Conservation (phyloP, 2,113 vertebrate genomes). For the Zeus faber region DNA sequence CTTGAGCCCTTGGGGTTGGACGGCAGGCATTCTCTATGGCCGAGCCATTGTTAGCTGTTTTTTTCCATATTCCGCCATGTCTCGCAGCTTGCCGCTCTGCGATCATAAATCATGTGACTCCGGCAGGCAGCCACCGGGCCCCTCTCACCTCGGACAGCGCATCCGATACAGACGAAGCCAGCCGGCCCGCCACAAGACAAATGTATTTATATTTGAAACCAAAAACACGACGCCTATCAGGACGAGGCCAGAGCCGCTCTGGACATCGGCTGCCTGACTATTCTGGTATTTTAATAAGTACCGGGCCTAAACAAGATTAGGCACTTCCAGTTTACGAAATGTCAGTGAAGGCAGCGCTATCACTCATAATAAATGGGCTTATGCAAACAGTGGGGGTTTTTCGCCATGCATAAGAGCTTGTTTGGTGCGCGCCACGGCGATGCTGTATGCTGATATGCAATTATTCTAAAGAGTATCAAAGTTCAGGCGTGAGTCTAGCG, state of each 20-base stretch:
- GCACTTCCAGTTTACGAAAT: constrained; percentile 78
- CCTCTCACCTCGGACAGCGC: constrained; percentile 65
- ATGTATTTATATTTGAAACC: constrained; percentile 78
- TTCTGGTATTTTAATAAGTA: constrained; percentile 81
- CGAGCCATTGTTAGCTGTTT: constrained; percentile 35
- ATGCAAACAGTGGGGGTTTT: constrained; percentile 74
- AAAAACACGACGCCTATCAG: constrained; percentile 72
- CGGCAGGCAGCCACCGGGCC: constrained; percentile 57
- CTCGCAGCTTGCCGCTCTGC: constrained; percentile 31
- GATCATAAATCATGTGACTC: constrained; percentile 75
- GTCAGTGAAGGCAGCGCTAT: constrained; percentile 79
- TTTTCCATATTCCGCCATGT: constrained; percentile 43
- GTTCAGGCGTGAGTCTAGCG: constrained; percentile 69
- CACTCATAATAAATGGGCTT: constrained; percentile 83
- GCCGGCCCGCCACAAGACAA: constrained; percentile 71
- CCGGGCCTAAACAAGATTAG: constrained; percentile 82
- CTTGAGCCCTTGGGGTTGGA: constrained; percentile 18
- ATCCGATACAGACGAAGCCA: constrained; percentile 49
- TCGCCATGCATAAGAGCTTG: constrained; percentile 77
- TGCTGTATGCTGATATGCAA: constrained; percentile 81
- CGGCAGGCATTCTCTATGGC: constrained; percentile 15
- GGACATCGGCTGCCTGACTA: constrained; percentile 68
- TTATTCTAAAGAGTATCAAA: constrained; percentile 84
- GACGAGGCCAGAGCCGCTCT: constrained; percentile 58
- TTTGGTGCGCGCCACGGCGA: constrained; percentile 69